Base-by-base conservation (phyloP, 35 echinoderm and acorn worm genomes). In the Ophiothrix spiculata region DNA sequence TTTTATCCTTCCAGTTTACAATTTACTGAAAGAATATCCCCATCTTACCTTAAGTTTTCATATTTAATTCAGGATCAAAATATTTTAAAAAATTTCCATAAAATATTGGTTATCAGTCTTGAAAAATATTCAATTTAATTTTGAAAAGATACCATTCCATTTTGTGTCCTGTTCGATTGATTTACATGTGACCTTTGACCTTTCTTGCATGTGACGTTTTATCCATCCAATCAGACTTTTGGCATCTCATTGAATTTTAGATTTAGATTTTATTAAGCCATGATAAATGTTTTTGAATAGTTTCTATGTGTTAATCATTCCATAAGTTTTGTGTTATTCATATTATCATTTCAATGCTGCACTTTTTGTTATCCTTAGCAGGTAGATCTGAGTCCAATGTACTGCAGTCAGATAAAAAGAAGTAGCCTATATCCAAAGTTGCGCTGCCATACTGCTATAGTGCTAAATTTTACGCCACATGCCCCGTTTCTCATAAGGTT, bases 381-480 rank as follows among this genome's bases (percentile, higher is more conserved):
- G 60, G 25, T 69, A 69, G 42, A n/a, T n/a, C n/a, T n/a, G n/a
- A n/a, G n/a, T n/a, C n/a, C n/a, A n/a, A n/a, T n/a, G n/a, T 69
- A 12, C 60, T 69, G 60, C 60, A 25, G 60, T 49, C 16, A 69
- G 17, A 4, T 49, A 49, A 6, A 49, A 49, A 49, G 29, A 69
- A 69, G 29, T 12, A n/a, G n/a, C 25, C 16, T 69, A 69, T 15
- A 69, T 69, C 29, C 17, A 12, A 69, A 69, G 29, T 69, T 54
- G 45, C 45, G 60, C 60, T 69, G 60, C 60, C 8, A 69, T 25
- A 69, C 60, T 69, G 60, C 60, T 69, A n/a, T n/a, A 69, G 60
- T 15, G 60, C 60, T 69, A 69, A 69, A 69, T 12, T 69, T 25
- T 69, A 69, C 23, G 25, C 10, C 60, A n/a, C n/a, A n/a, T n/a